These are phyloP conservation scores for Oscheius sp. DNA, from an alignment of 2,888 invertebrate genomes.

Conservation along the genomic window DNA sequence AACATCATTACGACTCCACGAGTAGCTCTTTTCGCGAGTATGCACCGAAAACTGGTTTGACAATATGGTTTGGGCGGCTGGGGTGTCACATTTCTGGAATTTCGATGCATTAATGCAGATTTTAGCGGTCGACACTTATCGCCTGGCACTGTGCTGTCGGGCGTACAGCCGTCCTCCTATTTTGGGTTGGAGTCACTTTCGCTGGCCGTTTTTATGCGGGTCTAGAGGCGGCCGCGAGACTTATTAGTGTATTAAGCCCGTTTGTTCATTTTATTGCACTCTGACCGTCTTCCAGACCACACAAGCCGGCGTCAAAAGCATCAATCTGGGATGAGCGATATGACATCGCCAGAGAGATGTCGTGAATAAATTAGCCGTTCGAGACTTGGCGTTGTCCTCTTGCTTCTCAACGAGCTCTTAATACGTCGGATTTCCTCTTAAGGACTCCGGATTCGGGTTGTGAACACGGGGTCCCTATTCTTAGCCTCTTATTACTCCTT, in stretches of 20 bases:
- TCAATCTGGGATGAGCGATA: slow-evolving; percentile 34
- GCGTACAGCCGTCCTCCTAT: not conserved
- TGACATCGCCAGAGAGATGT: slow-evolving; percentile 30
- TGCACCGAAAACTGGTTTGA: slow-evolving; percentile 14
- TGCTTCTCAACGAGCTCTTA: slow-evolving; percentile 29
- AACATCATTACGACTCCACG: slow-evolving; percentile 34
- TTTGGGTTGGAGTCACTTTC: slow-evolving; percentile 20
- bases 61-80: slow-evolving; percentile 18
- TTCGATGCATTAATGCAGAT: slow-evolving; percentile 30
- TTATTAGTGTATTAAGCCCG: slow-evolving; percentile 29
- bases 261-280: slow-evolving; percentile 21
- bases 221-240: slow-evolving; percentile 8
- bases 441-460: slow-evolving; percentile 5
- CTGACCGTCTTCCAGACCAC: slow-evolving; percentile 15
- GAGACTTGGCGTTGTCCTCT: slow-evolving; percentile 30
- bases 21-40: slow-evolving; percentile 16
- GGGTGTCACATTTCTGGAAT: slow-evolving; percentile 28
- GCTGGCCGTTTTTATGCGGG: slow-evolving; percentile 10
- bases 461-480: not conserved
- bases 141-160: not conserved
- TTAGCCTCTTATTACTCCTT: slow-evolving; percentile 2
- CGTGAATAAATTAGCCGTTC: slow-evolving; percentile 37
- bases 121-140: slow-evolving; percentile 27
- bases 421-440: slow-evolving; percentile 21
- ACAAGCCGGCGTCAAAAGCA: slow-evolving; percentile 19